phyloP scores from a whole-genome alignment of 2,797 vertebrate species.

The Labeo calbasu region DNA sequence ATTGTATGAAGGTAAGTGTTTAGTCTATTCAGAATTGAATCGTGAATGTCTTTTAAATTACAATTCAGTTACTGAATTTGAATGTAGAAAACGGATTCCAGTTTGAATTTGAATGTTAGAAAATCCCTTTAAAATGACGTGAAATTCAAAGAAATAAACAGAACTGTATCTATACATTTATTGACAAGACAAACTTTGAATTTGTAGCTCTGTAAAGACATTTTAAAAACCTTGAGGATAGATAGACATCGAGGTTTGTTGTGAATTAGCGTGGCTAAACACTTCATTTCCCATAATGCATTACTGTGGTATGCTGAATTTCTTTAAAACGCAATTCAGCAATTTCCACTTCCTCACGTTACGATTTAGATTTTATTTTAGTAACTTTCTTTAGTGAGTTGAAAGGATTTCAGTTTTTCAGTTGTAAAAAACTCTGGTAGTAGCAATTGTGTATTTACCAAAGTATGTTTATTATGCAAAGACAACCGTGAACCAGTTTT shows the following conservation, averaged over 20 bases:
- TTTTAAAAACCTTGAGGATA: neutral
- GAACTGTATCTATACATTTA: neutral
- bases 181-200: neutral
- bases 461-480: neutral
- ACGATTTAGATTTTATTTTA: neutral
- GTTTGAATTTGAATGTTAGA: neutral
- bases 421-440: neutral
- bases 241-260: too few relatives aligned
- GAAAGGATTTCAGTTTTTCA: neutral
- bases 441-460: neutral
- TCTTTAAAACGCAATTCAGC: neutral
- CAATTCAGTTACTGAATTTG: neutral
- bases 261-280: neutral
- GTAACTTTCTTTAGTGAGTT: neutral
- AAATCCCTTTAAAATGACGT: neutral
- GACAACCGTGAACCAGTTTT: neutral
- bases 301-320: neutral
- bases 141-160: neutral
- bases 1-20: too few relatives aligned
- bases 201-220: neutral
- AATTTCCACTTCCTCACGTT: neutral
- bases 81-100: neutral
- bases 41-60: neutral
- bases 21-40: neutral
- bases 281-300: slow-evolving; percentile 10